Conservation (phyloP, 2,888 invertebrate species). For the Mimumesa dahlbomi region DNA sequence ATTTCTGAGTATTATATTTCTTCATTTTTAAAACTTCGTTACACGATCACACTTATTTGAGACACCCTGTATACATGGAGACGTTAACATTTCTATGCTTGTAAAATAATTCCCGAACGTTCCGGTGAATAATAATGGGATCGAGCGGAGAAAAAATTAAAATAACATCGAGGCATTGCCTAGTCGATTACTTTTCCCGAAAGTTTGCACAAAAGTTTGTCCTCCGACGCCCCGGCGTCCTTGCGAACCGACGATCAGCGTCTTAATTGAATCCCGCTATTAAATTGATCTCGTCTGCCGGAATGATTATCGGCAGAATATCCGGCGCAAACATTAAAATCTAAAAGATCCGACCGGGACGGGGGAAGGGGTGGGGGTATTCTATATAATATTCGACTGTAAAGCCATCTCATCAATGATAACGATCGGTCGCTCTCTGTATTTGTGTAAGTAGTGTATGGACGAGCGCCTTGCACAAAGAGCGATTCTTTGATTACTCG, state of each 20-base stretch:
- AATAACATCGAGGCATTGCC: not conserved
- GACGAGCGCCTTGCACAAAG: constrained; percentile 53
- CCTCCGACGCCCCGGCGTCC: not conserved
- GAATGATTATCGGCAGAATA: constrained; percentile 36
- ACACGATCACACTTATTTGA: too few relatives aligned
- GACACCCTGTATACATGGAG: too few relatives aligned
- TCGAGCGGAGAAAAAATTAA: not conserved
- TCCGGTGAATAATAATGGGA: not conserved
- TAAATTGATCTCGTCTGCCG: constrained; percentile 32
- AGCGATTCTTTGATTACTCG: constrained; percentile 55
- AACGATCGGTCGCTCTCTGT: constrained; percentile 38
- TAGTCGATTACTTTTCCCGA: not conserved
- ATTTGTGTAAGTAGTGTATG: constrained; percentile 38
- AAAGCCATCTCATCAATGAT: constrained; percentile 42
- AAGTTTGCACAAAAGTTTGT: not conserved
- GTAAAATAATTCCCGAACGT: too few relatives aligned
- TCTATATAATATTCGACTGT: constrained; percentile 34
- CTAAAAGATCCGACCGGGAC: constrained; percentile 13
- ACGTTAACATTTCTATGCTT: too few relatives aligned
- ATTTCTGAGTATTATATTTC: not conserved
- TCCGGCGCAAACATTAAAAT: constrained; percentile 36
- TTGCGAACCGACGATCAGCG: constrained; percentile 22
- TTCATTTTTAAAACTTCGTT: not conserved
- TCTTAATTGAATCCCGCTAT: constrained; percentile 44
- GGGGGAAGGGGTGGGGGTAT: too few relatives aligned